These are phyloP conservation scores for Cremastinae sp. DNA, from an alignment of 2,888 invertebrate genomes.

Conservation along the genomic window DNA sequence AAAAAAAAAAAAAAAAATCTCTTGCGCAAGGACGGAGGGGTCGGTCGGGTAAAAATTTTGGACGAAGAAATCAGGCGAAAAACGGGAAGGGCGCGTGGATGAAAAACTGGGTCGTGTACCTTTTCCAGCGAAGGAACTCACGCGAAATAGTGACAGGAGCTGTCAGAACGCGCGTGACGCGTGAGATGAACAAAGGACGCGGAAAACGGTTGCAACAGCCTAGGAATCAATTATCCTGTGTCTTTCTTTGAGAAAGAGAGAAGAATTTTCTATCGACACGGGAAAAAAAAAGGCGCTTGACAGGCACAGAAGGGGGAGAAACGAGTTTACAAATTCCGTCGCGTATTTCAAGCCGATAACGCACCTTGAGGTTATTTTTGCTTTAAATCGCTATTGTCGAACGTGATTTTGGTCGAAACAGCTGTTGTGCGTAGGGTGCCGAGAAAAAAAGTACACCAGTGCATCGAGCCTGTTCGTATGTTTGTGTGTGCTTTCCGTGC, in stretches of 20 bases:
- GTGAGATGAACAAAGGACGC: slow-evolving; percentile 60
- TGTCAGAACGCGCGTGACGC: slow-evolving; percentile 59
- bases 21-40: slow-evolving; percentile 28
- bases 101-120: slow-evolving; percentile 34
- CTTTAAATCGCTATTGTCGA: slow-evolving; percentile 48
- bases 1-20: slow-evolving; percentile 16
- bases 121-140: slow-evolving; percentile 18
- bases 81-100: background rate
- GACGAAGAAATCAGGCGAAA: background rate
- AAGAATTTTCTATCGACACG: background rate
- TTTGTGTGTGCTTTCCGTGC: slow-evolving; percentile 43
- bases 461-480: slow-evolving; percentile 25
- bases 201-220: slow-evolving; percentile 44
- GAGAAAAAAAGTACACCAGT: slow-evolving; percentile 47
- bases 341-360: slow-evolving; percentile 23
- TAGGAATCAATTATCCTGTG: slow-evolving; percentile 4
- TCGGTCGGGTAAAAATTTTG: slow-evolving; percentile 1
- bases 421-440: slow-evolving; percentile 62
- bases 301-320: background rate
- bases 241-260: background rate
- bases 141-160: slow-evolving; percentile 57
- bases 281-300: slow-evolving; percentile 4
- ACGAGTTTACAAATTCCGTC: slow-evolving; percentile 23
- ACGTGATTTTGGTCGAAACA: slow-evolving; percentile 60
- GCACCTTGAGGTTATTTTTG: slow-evolving; percentile 36